Evolutionary conservation across 2,113 vertebrate species (phyloP), one percentile per base, ranked within the genome.

Genomic region (Passerina amoena): DNA sequence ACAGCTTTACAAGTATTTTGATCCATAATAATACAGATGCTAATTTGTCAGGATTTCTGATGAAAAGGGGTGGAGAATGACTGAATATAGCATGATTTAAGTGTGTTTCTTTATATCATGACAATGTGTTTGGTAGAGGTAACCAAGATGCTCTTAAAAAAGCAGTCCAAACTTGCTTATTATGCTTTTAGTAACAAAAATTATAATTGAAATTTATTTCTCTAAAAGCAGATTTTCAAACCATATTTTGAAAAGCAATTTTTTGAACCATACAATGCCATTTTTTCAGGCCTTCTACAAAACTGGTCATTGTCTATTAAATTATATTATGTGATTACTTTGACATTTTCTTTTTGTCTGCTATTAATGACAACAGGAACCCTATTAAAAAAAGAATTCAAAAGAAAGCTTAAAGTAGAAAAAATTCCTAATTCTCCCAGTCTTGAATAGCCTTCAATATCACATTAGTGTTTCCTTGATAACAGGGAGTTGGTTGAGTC

Each of bases 211-310:
- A 50, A 30, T 14, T 8, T 59, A 38, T 38, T 48, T 69, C 5
- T n/a, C 65, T 40, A 40, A 56, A 90, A 65, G 1, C 7, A 45
- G 10, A 59, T 10, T 37, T 79, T 50, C 14, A 1, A 50, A 50
- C 48, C 24, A 15, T 27, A 27, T 50, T 27, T 50, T 8, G 24
- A 50, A 50, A 50, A 15, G 3, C 6, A 54, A 9, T 73, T 78
- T 92, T 68, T 79, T 0, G 0, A 64, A 28, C 4, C 3, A 37
- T 23, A 12, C 8, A 68, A 19, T 28, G 13, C 0, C 4, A 53
- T 64, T 94, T 92, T 63, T 19, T 24, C 14, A 31, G 10, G 1
- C 24, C 69, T 57, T 37, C 12, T 47, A 47, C 8, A 68, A 61
- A 82, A 47, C 18, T 31, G 11, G 21, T 2, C 11, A 47, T 31